These are phyloP conservation scores for Drosophila trichaetosa DNA, from an alignment of 2,888 invertebrate genomes.

Conservation along the genomic window DNA sequence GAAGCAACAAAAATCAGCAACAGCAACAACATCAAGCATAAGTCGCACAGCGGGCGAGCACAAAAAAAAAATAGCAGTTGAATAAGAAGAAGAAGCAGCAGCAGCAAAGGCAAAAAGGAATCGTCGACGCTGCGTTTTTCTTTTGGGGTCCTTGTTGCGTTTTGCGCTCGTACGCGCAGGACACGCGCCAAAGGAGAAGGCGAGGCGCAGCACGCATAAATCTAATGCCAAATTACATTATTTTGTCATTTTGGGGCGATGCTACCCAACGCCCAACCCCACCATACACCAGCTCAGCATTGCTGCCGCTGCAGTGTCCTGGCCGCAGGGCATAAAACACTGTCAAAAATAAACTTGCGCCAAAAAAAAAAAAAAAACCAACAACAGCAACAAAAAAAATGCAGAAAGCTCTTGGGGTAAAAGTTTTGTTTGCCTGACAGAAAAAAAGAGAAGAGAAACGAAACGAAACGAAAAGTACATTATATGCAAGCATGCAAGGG, in stretches of 20 bases:
- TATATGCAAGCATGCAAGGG: slow-evolving; percentile 72
- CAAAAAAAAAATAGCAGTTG: background rate
- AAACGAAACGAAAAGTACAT: slow-evolving; percentile 62
- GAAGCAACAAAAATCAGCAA: slow-evolving; percentile 12
- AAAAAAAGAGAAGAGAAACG: slow-evolving; percentile 2
- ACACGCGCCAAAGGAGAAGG: slow-evolving; percentile 43
- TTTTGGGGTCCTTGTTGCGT: slow-evolving; percentile 36
- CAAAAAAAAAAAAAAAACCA: slow-evolving; percentile 19
- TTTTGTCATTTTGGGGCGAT: slow-evolving; percentile 72
- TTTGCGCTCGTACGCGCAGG: slow-evolving; percentile 22
- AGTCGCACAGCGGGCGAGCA: slow-evolving; percentile 28
- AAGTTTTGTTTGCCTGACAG: slow-evolving; percentile 56
- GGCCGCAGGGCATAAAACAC: slow-evolving; percentile 73
- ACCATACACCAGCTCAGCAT: background rate
- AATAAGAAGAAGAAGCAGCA: background rate
- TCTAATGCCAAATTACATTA: slow-evolving; percentile 77
- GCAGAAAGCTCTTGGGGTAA: slow-evolving; percentile 79
- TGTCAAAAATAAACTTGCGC: slow-evolving; percentile 76
- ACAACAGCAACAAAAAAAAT: slow-evolving; percentile 50
- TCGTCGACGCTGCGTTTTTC: slow-evolving; percentile 71
- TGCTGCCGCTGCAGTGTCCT: slow-evolving; percentile 66
- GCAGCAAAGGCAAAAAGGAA: slow-evolving; percentile 42
- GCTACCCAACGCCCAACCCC: background rate
- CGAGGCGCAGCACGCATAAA: slow-evolving; percentile 73
- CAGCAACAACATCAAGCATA: slow-evolving; percentile 42